Evolutionary conservation across 2,113 vertebrate species (phyloP).

Genomic region (Triplophysa rosa): DNA sequence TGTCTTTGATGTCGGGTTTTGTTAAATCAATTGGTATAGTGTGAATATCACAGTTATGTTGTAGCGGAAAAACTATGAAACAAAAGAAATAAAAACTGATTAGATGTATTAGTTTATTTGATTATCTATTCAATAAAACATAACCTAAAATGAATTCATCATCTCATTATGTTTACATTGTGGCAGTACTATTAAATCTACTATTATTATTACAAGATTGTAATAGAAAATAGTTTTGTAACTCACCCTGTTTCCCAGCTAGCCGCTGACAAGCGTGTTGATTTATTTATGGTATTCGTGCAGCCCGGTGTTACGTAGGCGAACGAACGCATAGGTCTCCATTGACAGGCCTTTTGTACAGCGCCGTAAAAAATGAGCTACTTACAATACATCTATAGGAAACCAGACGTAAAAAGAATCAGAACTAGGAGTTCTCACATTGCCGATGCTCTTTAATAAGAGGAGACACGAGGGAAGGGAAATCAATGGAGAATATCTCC

Average conservation of each 20-base stretch:
- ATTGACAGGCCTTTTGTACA: conserved; percentile 83
- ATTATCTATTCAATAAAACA: not conserved
- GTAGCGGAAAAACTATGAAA: no score
- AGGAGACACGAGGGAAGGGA: conserved; percentile 40
- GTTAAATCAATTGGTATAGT: no score
- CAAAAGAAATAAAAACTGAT: not conserved
- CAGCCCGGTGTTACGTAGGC: conserved; percentile 74
- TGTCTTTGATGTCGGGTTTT: no score
- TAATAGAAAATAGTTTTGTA: conserved; percentile 43
- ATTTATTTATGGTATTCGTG: conserved; percentile 84
- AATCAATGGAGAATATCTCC: conserved; percentile 83
- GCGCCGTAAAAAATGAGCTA: conserved; percentile 77
- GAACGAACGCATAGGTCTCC: conserved; percentile 82
- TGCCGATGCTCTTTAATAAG: conserved; percentile 58
- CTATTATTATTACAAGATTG: conserved; percentile 9
- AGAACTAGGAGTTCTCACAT: conserved; percentile 83
- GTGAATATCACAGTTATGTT: no score
- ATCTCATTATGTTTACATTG: conserved; percentile 57
- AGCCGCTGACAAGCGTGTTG: conserved; percentile 67
- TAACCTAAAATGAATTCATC: conserved; percentile 34
- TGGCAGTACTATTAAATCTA: conserved; percentile 33
- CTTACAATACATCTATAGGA: conserved; percentile 87
- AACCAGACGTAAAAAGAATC: conserved; percentile 85
- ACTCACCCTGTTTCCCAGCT: conserved; percentile 46
- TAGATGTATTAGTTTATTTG: conserved; percentile 10